phyloP scores from a whole-genome alignment of 2,797 vertebrate species.

The Anniella stebbinsi region DNA sequence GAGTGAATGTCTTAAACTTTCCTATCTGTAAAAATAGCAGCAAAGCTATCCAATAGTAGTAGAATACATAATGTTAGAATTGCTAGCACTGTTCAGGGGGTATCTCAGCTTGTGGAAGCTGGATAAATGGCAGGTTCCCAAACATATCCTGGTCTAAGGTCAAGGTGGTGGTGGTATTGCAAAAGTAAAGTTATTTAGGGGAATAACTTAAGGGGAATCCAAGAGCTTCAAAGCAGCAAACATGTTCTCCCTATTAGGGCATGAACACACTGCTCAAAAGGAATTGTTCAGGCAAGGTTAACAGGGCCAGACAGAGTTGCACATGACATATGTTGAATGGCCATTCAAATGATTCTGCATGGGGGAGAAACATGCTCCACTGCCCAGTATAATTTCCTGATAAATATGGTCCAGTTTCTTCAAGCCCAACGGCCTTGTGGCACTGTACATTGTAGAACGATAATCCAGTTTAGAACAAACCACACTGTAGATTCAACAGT shows the following conservation, averaged over 20 bases:
- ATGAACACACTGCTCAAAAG: not conserved
- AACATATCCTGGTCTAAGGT: not conserved
- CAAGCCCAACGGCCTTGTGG: not conserved
- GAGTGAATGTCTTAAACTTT: not conserved
- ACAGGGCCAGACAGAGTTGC: not conserved
- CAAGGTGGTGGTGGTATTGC: not conserved
- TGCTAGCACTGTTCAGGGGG: not conserved
- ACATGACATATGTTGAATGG: not conserved
- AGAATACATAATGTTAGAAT: not conserved
- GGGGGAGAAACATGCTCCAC: not conserved
- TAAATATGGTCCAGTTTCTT: not conserved
- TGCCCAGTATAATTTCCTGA: not conserved
- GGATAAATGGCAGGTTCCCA: not conserved
- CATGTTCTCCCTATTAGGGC: not conserved
- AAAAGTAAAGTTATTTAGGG: not conserved
- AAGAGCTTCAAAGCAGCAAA: not conserved
- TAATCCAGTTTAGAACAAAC: not conserved
- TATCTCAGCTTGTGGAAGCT: not conserved
- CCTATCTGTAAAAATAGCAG: not conserved
- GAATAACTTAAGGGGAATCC: not conserved
- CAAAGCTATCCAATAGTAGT: not conserved
- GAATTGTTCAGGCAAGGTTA: not conserved
- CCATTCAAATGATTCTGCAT: not conserved
- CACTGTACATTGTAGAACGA: not conserved
- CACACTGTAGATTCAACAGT: not conserved